phyloP scores from a whole-genome alignment of 1,140 invertebrate genomes.

The Forficula auricularia region DNA sequence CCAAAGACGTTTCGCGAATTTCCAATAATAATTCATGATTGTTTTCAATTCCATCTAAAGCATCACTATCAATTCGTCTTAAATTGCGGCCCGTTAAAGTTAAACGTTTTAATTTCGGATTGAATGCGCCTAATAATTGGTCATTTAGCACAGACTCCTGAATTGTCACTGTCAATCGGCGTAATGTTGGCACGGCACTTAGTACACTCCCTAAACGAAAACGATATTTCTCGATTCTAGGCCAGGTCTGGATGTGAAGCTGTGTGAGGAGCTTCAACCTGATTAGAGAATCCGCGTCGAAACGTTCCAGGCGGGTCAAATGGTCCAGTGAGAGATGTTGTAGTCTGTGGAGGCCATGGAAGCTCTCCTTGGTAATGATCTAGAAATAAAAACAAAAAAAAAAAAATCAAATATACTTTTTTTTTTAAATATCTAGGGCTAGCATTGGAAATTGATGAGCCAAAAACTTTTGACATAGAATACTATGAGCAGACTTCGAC shows the following conservation, averaged over 20 bases:
- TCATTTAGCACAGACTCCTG: constrained; percentile 47
- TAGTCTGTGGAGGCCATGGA: constrained; percentile 26
- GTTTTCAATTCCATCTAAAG: constrained; percentile 34
- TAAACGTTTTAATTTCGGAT: constrained; percentile 51
- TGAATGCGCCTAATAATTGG: constrained; percentile 51
- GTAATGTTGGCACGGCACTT: constrained; percentile 34
- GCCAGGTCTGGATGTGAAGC: constrained; percentile 43
- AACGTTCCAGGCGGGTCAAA: constrained; percentile 25
- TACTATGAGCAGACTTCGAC: no score
- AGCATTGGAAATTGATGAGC: constrained; percentile 32
- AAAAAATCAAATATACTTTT: no score
- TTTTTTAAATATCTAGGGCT: constrained; percentile 30
- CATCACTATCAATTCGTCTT: constrained; percentile 45
- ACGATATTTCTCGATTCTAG: constrained; percentile 38
- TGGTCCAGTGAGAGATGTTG: constrained; percentile 29
- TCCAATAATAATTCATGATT: constrained; percentile 47
- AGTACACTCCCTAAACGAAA: constrained; percentile 39
- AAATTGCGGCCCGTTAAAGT: constrained; percentile 58
- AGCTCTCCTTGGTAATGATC: constrained; percentile 35
- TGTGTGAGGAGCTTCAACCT: constrained; percentile 39
- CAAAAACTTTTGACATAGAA: constrained; percentile 28
- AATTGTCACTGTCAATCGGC: constrained; percentile 48
- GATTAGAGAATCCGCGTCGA: constrained; percentile 44
- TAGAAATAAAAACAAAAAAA: constrained; percentile 27
- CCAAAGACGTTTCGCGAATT: constrained; percentile 56